Base-by-base conservation (phyloP, 2,888 invertebrate species). In the Aelia acuminata region DNA sequence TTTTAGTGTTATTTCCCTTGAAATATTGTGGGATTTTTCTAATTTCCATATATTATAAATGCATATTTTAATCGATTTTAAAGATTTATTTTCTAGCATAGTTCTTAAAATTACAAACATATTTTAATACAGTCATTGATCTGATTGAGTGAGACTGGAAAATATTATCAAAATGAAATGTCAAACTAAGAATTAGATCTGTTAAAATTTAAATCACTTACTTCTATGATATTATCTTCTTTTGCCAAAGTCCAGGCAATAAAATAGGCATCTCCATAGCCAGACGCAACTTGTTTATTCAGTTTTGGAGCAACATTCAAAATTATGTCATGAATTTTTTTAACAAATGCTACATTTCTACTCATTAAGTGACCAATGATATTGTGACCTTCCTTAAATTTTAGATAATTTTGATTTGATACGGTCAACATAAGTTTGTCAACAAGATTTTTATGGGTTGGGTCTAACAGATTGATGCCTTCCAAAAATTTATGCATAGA, bases 251-350 rank as follows among this genome's bases (percentile, higher is more conserved):
- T 89, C 91, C 91, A 91, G 7, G 90, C 90, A 22, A 90, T 89
- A 89, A 90, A 90, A 87, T 90, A 91, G 39, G 90, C 88, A 86
- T 90, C 89, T 26, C 91, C 91, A 87, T 90, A 90, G 7, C 87
- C 75, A 53, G 63, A 49, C 84, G 90, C 91, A 84, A 88, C 87
- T 8, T 43, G 75, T 84, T 89, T 90, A 22, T 89, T 89, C 26
- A 89, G 84, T 47, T 89, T 84, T 35, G 90, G 88, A 35, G 91
- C 53, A 48, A 75, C 75, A 47, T 87, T 70, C 86, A 90, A 90
- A 22, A 91, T 89, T 15, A 87, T 88, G 22, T 89, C 80, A 88
- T 91, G 91, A 70, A 90, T 87, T 50, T 43, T 89, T 90, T 75
- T 89, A 22, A 88, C 88, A 15, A 89, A 86, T 31, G 87, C 43